These are phyloP conservation scores for Hylaeus anthracinus DNA, from an alignment of 1,140 invertebrate species.

Conservation along the genomic window DNA sequence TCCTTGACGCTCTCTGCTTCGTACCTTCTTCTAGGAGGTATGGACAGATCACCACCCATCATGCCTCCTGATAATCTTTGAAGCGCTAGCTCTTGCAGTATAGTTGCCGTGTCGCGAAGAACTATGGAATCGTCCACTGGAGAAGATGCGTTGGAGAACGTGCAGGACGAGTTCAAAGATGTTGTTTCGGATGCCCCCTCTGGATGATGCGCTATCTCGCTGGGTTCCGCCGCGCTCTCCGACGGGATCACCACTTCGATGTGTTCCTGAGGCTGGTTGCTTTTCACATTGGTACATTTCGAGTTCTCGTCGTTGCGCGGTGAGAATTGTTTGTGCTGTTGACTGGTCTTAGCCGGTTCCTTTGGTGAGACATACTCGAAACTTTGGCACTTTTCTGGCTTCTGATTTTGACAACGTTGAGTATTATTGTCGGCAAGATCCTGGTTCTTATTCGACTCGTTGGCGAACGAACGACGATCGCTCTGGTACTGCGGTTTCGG, in stretches of 20 bases:
- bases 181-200: constrained; percentile 72
- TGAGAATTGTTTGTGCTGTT: constrained; percentile 58
- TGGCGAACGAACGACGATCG: constrained; percentile 36
- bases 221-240: constrained; percentile 75
- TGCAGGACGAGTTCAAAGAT: constrained; percentile 67
- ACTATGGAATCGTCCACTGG: constrained; percentile 72
- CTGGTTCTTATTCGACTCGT: constrained; percentile 24
- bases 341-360: constrained; percentile 60
- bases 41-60: constrained; percentile 56
- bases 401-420: constrained; percentile 25
- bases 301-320: constrained; percentile 50
- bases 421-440: constrained; percentile 37
- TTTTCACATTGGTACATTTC: constrained; percentile 62
- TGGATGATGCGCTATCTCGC: constrained; percentile 74
- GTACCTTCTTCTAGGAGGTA: constrained; percentile 62
- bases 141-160: constrained; percentile 72
- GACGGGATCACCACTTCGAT: constrained; percentile 72
- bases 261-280: constrained; percentile 59
- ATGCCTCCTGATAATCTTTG: constrained; percentile 74
- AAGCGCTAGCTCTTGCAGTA: constrained; percentile 76
- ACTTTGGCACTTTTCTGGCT: constrained; percentile 63
- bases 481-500: constrained; percentile 30
- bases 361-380: constrained; percentile 68
- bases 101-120: constrained; percentile 74
- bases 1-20: constrained; percentile 69